Evolutionary conservation across 2,113 vertebrate species (phyloP).

Genomic region (Equus quagga): DNA sequence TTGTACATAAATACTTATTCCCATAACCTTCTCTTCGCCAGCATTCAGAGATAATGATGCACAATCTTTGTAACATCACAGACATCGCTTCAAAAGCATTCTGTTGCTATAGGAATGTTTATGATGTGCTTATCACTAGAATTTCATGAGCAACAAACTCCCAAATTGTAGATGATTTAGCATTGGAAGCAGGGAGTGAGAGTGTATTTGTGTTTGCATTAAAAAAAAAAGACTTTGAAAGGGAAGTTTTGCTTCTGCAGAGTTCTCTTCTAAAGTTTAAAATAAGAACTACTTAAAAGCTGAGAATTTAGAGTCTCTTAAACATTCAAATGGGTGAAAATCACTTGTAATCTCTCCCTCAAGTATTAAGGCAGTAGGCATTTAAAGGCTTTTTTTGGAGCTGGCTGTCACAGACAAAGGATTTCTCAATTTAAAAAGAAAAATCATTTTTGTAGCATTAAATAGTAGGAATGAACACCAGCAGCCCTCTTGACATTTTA

Average conservation of each 20-base stretch:
- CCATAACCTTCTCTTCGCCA: slow-evolving; percentile 44
- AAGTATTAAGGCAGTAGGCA: slow-evolving; percentile 49
- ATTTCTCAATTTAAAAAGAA: slow-evolving; percentile 57
- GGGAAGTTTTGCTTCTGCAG: slow-evolving; percentile 53
- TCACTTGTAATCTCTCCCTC: slow-evolving; percentile 63
- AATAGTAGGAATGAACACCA: not conserved
- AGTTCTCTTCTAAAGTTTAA: slow-evolving; percentile 65
- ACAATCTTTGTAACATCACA: slow-evolving; percentile 59
- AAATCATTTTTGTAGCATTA: slow-evolving; percentile 47
- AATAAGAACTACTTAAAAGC: slow-evolving; percentile 71
- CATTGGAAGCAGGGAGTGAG: slow-evolving; percentile 51
- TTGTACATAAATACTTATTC: slow-evolving; percentile 63
- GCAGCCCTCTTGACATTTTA: slow-evolving; percentile 38
- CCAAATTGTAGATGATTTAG: slow-evolving; percentile 70
- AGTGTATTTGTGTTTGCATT: not conserved
- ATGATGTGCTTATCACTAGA: slow-evolving; percentile 58
- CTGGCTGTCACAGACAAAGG: slow-evolving; percentile 70
- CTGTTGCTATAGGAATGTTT: slow-evolving; percentile 62
- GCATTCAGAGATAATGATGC: slow-evolving; percentile 65
- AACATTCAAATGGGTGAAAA: slow-evolving; percentile 58
- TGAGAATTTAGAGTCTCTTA: slow-evolving; percentile 43
- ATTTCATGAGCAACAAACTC: slow-evolving; percentile 73
- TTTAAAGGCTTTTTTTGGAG: slow-evolving; percentile 47
- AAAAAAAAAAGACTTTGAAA: slow-evolving; percentile 58
- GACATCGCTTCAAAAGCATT: slow-evolving; percentile 69